Conservation (phyloP, 2,888 invertebrate genomes). For the Antitype chi region DNA sequence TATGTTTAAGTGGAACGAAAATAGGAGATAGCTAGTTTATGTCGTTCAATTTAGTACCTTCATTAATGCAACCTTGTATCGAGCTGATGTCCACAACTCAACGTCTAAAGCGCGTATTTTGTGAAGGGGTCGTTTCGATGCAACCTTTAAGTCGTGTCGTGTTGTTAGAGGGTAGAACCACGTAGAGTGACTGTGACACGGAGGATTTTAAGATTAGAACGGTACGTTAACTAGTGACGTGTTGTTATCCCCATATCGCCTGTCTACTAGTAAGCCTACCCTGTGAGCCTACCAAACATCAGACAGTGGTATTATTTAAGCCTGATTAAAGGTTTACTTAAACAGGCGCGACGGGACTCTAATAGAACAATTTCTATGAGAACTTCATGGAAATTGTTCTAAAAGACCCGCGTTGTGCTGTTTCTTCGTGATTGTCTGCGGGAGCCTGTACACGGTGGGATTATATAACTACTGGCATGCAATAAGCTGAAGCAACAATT, state of each 20-base stretch:
- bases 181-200: slow-evolving; percentile 22
- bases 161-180: not conserved
- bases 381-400: no score
- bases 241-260: slow-evolving; percentile 11
- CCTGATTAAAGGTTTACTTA: not conserved
- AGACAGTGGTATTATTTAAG: slow-evolving; percentile 6
- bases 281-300: not conserved
- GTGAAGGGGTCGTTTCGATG: no score
- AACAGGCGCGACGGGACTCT: no score
- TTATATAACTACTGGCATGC: no score
- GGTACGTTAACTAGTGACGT: slow-evolving; percentile 28
- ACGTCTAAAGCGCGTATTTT: no score
- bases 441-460: no score
- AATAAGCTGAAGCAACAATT: no score
- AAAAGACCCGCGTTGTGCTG: no score
- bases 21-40: not conserved
- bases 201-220: slow-evolving; percentile 45
- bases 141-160: slow-evolving; percentile 5
- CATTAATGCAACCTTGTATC: not conserved
- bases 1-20: not conserved
- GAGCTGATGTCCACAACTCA: no score
- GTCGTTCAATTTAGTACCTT: not conserved
- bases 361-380: no score
- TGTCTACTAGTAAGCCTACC: slow-evolving; percentile 11
- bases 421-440: no score